phyloP scores from a whole-genome alignment of 2,113 vertebrate genomes.

The Podarcis cretensis region DNA sequence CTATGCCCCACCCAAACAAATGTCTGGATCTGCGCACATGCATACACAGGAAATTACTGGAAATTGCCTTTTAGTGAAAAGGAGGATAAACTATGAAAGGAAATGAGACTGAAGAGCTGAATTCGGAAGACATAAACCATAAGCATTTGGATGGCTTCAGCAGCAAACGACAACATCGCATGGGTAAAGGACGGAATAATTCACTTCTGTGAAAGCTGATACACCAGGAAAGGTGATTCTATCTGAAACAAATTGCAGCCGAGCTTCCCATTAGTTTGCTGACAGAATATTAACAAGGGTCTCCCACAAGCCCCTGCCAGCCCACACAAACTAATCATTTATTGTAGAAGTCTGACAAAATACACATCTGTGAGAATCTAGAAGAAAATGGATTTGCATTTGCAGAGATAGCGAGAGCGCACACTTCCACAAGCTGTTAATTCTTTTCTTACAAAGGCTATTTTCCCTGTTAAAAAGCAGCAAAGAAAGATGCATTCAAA shows the following conservation, averaged over 20 bases:
- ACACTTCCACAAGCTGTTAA: conserved; percentile 58
- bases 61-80: background rate
- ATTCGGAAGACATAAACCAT: background rate
- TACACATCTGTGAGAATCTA: conserved; percentile 31
- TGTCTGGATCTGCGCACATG: background rate
- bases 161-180: background rate
- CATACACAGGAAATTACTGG: background rate
- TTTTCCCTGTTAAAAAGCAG: conserved; percentile 55
- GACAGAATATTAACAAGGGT: conserved; percentile 25
- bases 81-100: background rate
- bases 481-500: conserved; percentile 44
- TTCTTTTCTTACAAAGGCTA: conserved; percentile 66
- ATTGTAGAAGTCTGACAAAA: conserved; percentile 30
- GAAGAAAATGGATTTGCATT: conserved; percentile 32
- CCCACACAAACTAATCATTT: background rate
- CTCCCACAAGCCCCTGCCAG: background rate
- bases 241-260: background rate
- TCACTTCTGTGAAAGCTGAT: conserved; percentile 7
- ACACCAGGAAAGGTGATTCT: conserved; percentile 1
- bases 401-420: background rate
- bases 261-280: background rate
- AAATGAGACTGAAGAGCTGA: background rate
- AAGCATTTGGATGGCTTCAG: background rate
- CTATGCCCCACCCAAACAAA: background rate
- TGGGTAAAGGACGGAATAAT: background rate